These are phyloP conservation scores for Suillia variegata DNA, from an alignment of 2,888 invertebrate species.

Conservation along the genomic window DNA sequence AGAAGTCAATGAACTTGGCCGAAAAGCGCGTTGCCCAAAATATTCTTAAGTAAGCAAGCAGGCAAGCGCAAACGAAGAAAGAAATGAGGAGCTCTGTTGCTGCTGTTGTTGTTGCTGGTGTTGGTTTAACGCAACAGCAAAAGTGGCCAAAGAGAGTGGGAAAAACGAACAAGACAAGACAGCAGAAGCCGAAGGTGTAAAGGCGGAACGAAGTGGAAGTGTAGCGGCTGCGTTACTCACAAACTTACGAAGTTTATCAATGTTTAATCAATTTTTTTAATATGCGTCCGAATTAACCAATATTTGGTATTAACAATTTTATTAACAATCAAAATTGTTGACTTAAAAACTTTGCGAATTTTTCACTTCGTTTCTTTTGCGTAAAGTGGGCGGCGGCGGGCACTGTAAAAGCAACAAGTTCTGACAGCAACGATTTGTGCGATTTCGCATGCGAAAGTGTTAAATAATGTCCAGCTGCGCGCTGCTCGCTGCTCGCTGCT, in stretches of 20 bases:
- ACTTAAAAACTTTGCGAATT: too few relatives aligned
- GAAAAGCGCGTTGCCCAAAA: conserved; percentile 41
- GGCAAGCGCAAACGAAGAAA: conserved; percentile 33
- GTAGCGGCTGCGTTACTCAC: background rate
- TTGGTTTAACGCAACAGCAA: background rate
- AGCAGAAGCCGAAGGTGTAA: background rate
- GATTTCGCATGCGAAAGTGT: too few relatives aligned
- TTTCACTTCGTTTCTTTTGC: too few relatives aligned
- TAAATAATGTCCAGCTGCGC: too few relatives aligned
- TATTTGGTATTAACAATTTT: too few relatives aligned
- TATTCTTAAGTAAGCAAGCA: conserved; percentile 14
- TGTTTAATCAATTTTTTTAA: conserved; percentile 15
- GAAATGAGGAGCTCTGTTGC: conserved; percentile 29
- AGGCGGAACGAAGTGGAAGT: background rate
- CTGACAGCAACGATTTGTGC: too few relatives aligned
- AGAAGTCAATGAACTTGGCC: conserved; percentile 56
- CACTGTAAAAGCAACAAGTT: too few relatives aligned
- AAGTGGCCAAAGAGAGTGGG: conserved; percentile 2
- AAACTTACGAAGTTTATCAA: too few relatives aligned
- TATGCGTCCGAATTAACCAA: too few relatives aligned
- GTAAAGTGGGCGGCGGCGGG: too few relatives aligned
- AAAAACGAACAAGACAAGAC: background rate
- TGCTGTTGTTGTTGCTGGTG: background rate
- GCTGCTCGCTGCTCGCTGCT: too few relatives aligned
- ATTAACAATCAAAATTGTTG: too few relatives aligned